Conservation (phyloP, 2,888 invertebrate genomes). For the Oscheius onirici region DNA sequence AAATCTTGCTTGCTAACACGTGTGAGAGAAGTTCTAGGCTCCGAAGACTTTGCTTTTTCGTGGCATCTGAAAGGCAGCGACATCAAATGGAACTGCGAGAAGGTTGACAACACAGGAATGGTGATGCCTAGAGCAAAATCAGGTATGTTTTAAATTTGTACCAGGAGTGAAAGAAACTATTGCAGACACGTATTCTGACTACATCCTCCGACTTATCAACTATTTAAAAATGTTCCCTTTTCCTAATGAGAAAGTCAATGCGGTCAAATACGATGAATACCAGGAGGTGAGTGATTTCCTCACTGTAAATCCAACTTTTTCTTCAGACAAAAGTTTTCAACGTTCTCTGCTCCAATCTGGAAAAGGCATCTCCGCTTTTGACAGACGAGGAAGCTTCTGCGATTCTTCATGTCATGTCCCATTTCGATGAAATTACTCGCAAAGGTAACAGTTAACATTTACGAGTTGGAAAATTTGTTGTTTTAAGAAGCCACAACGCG, state of each 20-base stretch:
- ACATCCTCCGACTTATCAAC: slow-evolving; percentile 27
- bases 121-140: slow-evolving; percentile 16
- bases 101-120: slow-evolving; percentile 17
- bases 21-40: neutral
- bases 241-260: slow-evolving; percentile 23
- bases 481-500: neutral
- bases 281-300: slow-evolving; percentile 18
- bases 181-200: slow-evolving; percentile 21
- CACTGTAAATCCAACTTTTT: neutral
- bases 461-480: neutral
- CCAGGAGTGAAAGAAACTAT: neutral
- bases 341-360: slow-evolving; percentile 28
- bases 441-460: neutral
- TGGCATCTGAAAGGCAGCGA: slow-evolving; percentile 21
- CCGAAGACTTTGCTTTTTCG: neutral
- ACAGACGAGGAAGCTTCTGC: slow-evolving; percentile 18
- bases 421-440: neutral
- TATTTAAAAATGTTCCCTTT: slow-evolving; percentile 32
- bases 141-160: no score
- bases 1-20: slow-evolving; percentile 7
- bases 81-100: slow-evolving; percentile 32
- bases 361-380: slow-evolving; percentile 4
- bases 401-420: slow-evolving; percentile 10
- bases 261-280: slow-evolving; percentile 23
- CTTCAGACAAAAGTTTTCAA: slow-evolving; percentile 32